Percentiles rank a stretch among this genome's conserved stretches.
These are phyloP conservation scores for Wasmannia auropunctata DNA, from an alignment of 1,140 invertebrate genomes.

Conservation along the genomic window DNA sequence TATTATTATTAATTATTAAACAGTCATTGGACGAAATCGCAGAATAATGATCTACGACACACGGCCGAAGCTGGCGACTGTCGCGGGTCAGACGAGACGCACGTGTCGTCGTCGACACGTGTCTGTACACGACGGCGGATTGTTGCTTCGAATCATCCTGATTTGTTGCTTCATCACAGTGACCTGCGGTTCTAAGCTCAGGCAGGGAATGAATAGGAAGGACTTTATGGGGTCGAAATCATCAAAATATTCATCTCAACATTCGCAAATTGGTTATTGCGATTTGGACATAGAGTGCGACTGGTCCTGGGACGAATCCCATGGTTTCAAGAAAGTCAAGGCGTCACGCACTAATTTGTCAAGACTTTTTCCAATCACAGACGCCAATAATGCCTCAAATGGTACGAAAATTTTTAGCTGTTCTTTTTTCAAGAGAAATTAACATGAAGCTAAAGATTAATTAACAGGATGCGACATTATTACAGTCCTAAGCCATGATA, in stretches of 20 bases:
- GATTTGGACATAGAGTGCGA: slow-evolving; percentile 78
- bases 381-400: slow-evolving; percentile 63
- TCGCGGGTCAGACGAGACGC: slow-evolving; percentile 47
- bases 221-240: slow-evolving; percentile 60
- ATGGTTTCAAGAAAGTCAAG: slow-evolving; percentile 62
- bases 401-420: neutral
- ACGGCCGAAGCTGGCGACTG: slow-evolving; percentile 28
- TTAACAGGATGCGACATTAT: neutral
- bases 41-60: slow-evolving; percentile 60
- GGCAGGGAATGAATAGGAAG: slow-evolving; percentile 51
- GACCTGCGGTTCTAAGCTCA: slow-evolving; percentile 46
- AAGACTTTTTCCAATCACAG: slow-evolving; percentile 57
- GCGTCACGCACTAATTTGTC: neutral
- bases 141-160: slow-evolving; percentile 64
- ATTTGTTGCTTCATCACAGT: slow-evolving; percentile 63
- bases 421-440: neutral
- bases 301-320: slow-evolving; percentile 76
- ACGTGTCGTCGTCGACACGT: slow-evolving; percentile 4
- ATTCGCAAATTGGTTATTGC: slow-evolving; percentile 72
- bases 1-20: slow-evolving; percentile 58
- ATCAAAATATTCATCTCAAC: neutral
- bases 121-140: neutral
- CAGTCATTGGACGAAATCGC: slow-evolving; percentile 46
- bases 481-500: neutral
- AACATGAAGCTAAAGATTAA: neutral